Evolutionary conservation across 2,113 vertebrate genomes (phyloP).

Genomic region (Myiozetetes cayanensis): DNA sequence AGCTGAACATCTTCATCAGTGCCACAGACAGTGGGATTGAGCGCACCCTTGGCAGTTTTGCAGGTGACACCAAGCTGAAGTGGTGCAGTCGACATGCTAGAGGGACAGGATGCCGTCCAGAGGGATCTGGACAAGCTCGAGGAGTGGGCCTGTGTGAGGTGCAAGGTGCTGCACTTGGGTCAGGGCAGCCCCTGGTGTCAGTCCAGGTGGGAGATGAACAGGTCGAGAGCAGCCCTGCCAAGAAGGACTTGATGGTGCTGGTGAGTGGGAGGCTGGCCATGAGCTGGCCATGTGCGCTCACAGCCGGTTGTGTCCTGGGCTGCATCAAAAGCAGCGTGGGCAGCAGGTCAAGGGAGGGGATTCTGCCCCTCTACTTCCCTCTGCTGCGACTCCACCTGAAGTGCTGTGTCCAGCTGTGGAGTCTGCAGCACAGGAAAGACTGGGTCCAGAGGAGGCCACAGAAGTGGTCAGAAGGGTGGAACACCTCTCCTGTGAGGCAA

Average conservation of each 20-base stretch:
- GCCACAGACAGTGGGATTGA: rapidly evolving
- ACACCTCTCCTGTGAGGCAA: neutral
- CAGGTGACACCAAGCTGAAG: neutral
- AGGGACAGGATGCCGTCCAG: neutral
- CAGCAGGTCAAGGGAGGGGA: neutral
- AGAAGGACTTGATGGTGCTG: neutral
- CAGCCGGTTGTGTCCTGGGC: neutral
- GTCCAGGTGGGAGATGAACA: neutral
- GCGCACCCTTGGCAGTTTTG: neutral
- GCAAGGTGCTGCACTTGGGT: neutral
- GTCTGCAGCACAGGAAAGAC: neutral
- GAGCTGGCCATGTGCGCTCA: neutral
- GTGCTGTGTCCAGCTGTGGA: neutral
- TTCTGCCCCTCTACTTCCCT: neutral
- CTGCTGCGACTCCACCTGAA: neutral
- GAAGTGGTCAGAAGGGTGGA: neutral
- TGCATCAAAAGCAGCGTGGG: neutral
- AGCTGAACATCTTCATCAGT: neutral
- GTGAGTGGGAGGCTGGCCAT: neutral
- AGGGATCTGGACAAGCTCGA: neutral
- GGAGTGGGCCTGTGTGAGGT: neutral
- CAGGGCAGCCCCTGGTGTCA: neutral
- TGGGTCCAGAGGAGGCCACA: neutral
- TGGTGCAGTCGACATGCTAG: rapidly evolving
- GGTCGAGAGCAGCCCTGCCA: neutral